Evolutionary conservation across 2,888 invertebrate genomes (phyloP).

Genomic region (Achlya flavicornis): DNA sequence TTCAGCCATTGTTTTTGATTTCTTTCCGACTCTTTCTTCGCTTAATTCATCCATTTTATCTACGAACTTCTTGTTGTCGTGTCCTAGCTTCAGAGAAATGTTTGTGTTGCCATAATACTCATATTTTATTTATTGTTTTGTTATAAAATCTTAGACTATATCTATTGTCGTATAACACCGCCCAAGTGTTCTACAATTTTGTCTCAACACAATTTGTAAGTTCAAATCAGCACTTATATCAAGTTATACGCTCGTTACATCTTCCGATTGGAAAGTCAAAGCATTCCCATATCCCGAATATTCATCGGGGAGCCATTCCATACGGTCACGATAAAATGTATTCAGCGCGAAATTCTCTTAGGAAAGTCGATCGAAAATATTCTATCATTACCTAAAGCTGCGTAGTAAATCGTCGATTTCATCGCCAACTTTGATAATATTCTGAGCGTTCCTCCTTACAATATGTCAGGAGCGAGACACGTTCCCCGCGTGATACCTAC

Average conservation of each 20-base stretch:
- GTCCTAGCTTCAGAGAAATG: no score
- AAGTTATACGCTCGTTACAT: constrained; percentile 2
- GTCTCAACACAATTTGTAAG: neutral
- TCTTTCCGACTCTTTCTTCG: no score
- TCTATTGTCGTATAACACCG: neutral
- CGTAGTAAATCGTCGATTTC: constrained; percentile 63
- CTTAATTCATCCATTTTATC: no score
- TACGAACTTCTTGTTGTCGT: no score
- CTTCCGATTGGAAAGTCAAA: neutral
- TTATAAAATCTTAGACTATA: neutral
- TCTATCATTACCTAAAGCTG: constrained; percentile 65
- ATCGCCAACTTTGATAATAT: constrained; percentile 59
- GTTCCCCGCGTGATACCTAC: constrained; percentile 46
- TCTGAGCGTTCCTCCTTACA: constrained; percentile 48
- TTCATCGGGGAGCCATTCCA: constrained; percentile 45
- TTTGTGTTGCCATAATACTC: no score
- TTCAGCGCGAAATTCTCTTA: constrained; percentile 38
- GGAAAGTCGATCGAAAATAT: constrained; percentile 60
- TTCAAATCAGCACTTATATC: constrained; percentile 12
- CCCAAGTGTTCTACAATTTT: neutral
- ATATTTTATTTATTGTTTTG: neutral
- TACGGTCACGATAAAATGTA: constrained; percentile 49
- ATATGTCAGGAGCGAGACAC: constrained; percentile 54
- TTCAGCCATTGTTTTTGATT: no score
- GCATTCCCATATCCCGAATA: constrained; percentile 8